A percentile compares a stretch with the other conserved stretches of the same genome.
phyloP scores from a whole-genome alignment of 2,888 invertebrate genomes.

The Heteromyza rotundicornis region DNA sequence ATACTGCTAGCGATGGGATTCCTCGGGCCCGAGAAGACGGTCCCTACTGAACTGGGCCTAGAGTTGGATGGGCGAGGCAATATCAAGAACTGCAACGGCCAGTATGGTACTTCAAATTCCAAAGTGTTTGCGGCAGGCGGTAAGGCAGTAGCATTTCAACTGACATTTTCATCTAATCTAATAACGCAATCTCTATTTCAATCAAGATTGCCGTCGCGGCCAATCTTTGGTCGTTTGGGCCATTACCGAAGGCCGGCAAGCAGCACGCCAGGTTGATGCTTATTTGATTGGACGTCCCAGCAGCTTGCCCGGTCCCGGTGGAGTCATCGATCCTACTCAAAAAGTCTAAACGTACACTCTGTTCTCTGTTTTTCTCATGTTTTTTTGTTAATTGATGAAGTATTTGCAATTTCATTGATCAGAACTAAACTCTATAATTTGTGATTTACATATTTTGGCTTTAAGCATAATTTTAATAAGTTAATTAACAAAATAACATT shows the following conservation, averaged over 20 bases:
- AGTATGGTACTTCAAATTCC: constrained; percentile 79
- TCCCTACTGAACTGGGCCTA: constrained; percentile 81
- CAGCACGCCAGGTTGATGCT: constrained; percentile 90
- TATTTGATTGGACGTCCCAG: constrained; percentile 77
- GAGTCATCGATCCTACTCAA: constrained; percentile 69
- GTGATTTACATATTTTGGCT: constrained; percentile 21
- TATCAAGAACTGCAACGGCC: constrained; percentile 78
- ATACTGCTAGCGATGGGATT: constrained; percentile 99
- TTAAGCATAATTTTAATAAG: constrained; percentile 9
- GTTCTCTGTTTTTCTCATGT: constrained; percentile 32
- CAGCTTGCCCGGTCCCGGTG: constrained; percentile 90
- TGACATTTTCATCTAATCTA: background rate
- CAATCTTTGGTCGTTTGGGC: constrained; percentile 99
- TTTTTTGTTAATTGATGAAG: background rate
- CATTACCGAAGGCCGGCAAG: constrained; percentile 97
- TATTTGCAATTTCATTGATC: background rate
- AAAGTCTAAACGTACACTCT: constrained; percentile 38
- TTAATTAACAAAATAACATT: constrained; percentile 13
- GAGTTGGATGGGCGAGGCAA: constrained; percentile 92
- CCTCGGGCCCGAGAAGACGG: constrained; percentile 90
- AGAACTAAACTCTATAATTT: background rate
- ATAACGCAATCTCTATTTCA: background rate
- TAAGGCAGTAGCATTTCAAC: constrained; percentile 64
- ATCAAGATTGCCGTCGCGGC: constrained; percentile 94
- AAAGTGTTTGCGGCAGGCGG: constrained; percentile 97